A percentile compares a stretch with the other conserved stretches of the same genome.
Evolutionary conservation across 2,888 invertebrate species (phyloP).

Genomic region (Cataglyphis albicans): DNA sequence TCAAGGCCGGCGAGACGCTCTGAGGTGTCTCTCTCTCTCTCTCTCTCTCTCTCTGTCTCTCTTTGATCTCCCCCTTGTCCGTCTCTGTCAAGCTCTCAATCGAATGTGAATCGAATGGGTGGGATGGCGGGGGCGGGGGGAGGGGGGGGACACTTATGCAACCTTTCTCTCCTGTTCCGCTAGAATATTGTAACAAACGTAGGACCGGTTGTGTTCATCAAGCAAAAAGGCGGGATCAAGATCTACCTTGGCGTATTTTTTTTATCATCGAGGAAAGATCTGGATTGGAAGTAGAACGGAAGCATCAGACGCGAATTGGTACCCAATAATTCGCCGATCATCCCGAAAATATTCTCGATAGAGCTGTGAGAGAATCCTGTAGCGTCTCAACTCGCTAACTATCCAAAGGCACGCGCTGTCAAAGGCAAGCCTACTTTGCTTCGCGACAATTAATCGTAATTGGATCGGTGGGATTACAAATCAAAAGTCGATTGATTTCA

Average conservation of each 20-base stretch:
- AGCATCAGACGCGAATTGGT: not conserved
- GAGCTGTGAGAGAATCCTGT: not conserved
- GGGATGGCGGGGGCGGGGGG: not conserved
- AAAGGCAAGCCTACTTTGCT: not conserved
- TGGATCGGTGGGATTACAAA: not conserved
- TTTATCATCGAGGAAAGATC: not conserved
- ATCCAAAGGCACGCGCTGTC: not conserved
- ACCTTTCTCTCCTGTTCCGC: constrained; percentile 37
- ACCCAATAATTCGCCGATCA: not conserved
- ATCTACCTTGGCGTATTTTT: not conserved
- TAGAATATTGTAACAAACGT: constrained; percentile 30
- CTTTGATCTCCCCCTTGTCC: not conserved
- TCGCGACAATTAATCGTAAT: not conserved
- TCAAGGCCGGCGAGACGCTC: constrained; percentile 74
- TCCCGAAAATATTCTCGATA: not conserved
- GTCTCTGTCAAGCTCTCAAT: constrained; percentile 38
- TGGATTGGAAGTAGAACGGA: not conserved
- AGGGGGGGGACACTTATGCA: constrained; percentile 28
- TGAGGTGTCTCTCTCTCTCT: constrained; percentile 46
- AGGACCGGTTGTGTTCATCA: constrained; percentile 1
- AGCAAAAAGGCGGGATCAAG: not conserved
- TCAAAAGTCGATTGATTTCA: not conserved
- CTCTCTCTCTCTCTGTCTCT: not conserved
- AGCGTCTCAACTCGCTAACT: not conserved
- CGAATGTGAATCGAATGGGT: constrained; percentile 39